A percentile compares a stretch with the other conserved stretches of the same genome.
Conservation (phyloP, 2,797 vertebrate species). For the Myiothlypis chrysogaster region DNA sequence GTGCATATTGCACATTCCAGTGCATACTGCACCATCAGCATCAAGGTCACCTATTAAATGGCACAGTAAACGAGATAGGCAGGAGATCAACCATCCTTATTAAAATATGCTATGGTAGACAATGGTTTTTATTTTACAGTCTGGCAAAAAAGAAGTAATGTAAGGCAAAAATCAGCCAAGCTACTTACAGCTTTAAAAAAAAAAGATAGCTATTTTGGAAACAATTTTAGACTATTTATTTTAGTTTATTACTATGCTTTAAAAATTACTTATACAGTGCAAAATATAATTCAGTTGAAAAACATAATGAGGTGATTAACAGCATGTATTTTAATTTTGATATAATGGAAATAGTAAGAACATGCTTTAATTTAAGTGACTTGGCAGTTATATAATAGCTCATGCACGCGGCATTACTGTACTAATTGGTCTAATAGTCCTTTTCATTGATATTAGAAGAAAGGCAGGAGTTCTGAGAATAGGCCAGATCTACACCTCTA, state of each 20-base stretch:
- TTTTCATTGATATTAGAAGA: not conserved
- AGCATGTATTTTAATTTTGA: not conserved
- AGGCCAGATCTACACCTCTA: not conserved
- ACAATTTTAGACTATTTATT: not conserved
- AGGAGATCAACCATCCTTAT: not conserved
- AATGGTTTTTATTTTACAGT: not conserved
- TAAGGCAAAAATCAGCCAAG: not conserved
- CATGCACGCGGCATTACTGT: not conserved
- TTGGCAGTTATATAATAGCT: not conserved
- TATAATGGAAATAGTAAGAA: not conserved
- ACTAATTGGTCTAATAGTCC: not conserved
- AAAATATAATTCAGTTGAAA: conserved; percentile 5
- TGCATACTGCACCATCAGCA: not conserved
- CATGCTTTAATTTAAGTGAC: conserved; percentile 4
- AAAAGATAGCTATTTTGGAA: not conserved
- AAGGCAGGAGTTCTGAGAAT: not conserved
- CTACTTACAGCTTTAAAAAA: not conserved
- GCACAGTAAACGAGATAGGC: not conserved
- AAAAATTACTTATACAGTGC: not conserved
- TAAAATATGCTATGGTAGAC: not conserved
- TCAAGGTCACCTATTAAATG: not conserved
- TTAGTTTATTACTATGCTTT: not conserved
- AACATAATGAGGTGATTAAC: conserved; percentile 12
- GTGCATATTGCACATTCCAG: not conserved
- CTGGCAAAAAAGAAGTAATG: not conserved